Conservation (phyloP, 2,797 vertebrate genomes). For the Balearica regulorum region DNA sequence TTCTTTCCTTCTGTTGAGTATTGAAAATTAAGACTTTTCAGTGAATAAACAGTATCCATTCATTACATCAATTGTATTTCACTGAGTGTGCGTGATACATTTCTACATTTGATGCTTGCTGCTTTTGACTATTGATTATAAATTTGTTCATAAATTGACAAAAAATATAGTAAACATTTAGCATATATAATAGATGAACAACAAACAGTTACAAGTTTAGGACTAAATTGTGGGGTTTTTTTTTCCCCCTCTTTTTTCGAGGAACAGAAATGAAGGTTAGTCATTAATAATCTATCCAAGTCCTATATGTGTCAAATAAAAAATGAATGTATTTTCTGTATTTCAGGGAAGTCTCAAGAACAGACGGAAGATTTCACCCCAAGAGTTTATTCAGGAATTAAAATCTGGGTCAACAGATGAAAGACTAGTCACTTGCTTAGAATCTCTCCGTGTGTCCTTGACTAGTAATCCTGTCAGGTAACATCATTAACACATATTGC, state of each 20-base stretch:
- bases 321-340: background rate
- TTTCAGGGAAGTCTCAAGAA: slow-evolving; percentile 89
- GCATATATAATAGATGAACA: background rate
- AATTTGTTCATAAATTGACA: background rate
- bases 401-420: slow-evolving; percentile 89
- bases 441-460: slow-evolving; percentile 93
- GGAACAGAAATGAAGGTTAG: background rate
- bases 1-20: background rate
- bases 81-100: accelerated
- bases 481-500: background rate
- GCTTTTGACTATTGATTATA: background rate
- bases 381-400: slow-evolving; percentile 93
- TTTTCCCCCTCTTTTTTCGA: background rate
- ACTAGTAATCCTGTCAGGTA: slow-evolving; percentile 99
- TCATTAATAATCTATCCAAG: background rate
- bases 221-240: background rate
- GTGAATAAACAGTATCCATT: background rate
- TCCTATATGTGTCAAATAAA: background rate
- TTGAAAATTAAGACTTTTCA: background rate
- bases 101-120: background rate
- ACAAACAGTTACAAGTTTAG: background rate
- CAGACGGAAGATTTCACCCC: slow-evolving; percentile 87
- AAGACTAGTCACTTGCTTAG: slow-evolving; percentile 88
- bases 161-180: background rate
- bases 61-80: background rate